Conservation (phyloP, 2,888 invertebrate genomes). For the Laothoe populi region DNA sequence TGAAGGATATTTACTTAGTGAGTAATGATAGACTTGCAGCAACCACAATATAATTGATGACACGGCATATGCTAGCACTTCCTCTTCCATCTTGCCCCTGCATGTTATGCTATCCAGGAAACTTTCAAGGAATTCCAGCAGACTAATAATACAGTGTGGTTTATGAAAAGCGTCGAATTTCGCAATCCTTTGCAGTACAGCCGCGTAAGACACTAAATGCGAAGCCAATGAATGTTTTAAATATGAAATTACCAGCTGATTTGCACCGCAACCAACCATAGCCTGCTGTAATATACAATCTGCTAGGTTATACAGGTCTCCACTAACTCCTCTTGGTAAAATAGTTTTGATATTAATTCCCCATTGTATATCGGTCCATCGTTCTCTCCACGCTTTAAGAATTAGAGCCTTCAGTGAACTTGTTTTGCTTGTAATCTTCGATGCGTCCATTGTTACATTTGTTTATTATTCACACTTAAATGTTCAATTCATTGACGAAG, state of each 20-base stretch:
- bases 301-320: conserved; percentile 96
- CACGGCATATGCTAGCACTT: conserved; percentile 92
- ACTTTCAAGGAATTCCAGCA: conserved; percentile 93
- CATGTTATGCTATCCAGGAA: conserved; percentile 86
- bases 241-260: conserved; percentile 95
- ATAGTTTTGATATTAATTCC: conserved; percentile 98
- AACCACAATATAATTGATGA: conserved; percentile 93
- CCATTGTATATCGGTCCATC: conserved; percentile 98
- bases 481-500: neutral
- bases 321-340: conserved; percentile 94
- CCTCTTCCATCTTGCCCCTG: conserved; percentile 94
- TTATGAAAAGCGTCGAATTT: conserved; percentile 95
- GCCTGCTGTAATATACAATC: conserved; percentile 98
- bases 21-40: conserved; percentile 88
- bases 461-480: neutral
- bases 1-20: conserved; percentile 75
- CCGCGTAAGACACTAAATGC: conserved; percentile 95
- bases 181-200: conserved; percentile 94
- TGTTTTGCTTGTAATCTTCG: conserved; percentile 93
- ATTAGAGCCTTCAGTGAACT: conserved; percentile 92
- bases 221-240: conserved; percentile 96
- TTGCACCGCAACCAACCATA: conserved; percentile 96
- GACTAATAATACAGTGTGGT: conserved; percentile 93
- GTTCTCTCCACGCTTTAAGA: conserved; percentile 95
- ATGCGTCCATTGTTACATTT: conserved; percentile 86